Evolutionary conservation across 2,113 vertebrate genomes (phyloP).

Genomic region (Solenodon paradoxus): DNA sequence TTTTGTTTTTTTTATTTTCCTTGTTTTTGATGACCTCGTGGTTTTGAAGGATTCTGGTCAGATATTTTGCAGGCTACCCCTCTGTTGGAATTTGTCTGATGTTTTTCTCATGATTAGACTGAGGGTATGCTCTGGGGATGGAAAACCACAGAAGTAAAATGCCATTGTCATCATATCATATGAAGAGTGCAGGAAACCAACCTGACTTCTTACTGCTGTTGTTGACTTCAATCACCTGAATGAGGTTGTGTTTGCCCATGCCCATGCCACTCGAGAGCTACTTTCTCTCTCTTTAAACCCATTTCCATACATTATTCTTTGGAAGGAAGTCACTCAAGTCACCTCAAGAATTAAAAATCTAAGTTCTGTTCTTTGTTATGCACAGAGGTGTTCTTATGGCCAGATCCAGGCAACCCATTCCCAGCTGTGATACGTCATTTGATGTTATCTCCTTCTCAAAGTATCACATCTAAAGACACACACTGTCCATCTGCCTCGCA

Average conservation of each 20-base stretch:
- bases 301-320: neutral
- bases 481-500: neutral
- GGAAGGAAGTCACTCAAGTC: neutral
- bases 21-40: neutral
- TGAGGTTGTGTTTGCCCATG: neutral
- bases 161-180: neutral
- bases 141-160: neutral
- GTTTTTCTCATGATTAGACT: neutral
- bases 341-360: too few species aligned
- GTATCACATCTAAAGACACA: neutral
- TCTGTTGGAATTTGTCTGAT: neutral
- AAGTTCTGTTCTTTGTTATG: neutral
- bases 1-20: neutral
- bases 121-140: neutral
- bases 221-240: neutral
- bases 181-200: neutral
- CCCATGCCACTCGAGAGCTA: neutral
- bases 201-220: neutral
- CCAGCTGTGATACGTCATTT: neutral
- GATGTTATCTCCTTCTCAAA: neutral
- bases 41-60: neutral
- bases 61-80: neutral
- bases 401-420: neutral
- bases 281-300: neutral
- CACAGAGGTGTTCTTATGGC: neutral